These are phyloP conservation scores for Crossaster papposus DNA, from an alignment of 53 echinoderm and acorn worm genomes.

Conservation along the genomic window DNA sequence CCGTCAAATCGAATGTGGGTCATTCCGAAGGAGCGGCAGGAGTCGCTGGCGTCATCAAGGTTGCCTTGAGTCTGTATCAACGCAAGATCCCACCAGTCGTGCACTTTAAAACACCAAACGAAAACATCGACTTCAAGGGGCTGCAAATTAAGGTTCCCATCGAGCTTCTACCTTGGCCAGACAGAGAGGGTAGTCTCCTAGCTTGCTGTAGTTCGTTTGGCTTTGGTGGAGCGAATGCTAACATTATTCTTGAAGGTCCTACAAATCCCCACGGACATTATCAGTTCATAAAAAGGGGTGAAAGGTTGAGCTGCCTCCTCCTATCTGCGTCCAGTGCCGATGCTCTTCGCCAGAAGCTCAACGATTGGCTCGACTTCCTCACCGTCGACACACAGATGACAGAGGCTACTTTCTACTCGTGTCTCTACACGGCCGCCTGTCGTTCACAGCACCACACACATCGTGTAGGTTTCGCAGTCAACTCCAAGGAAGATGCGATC, in stretches of 20 bases:
- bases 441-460: constrained; percentile 66
- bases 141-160: constrained; percentile 49
- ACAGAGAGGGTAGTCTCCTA: neutral
- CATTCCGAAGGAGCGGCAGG: constrained; percentile 75
- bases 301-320: constrained; percentile 26
- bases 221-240: constrained; percentile 73
- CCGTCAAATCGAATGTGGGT: constrained; percentile 73
- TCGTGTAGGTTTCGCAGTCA: constrained; percentile 39
- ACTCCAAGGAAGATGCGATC: constrained; percentile 58
- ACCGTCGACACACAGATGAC: neutral
- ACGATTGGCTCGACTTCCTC: constrained; percentile 56
- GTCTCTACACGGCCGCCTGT: constrained; percentile 50
- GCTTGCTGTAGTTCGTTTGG: constrained; percentile 73
- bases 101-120: constrained; percentile 67
- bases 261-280: too few relatives aligned
- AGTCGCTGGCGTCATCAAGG: constrained; percentile 70
- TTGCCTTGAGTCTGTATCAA: constrained; percentile 52
- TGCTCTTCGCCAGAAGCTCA: constrained; percentile 41
- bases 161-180: constrained; percentile 52
- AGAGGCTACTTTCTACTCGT: neutral
- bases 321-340: constrained; percentile 62
- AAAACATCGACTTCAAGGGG: constrained; percentile 57
- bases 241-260: constrained; percentile 52
- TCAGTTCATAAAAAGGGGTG: neutral
- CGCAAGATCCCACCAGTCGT: constrained; percentile 66